Evolutionary conservation across 1,140 invertebrate species (phyloP), one percentile per base, ranked within the genome.

Genomic region (Drosophila novamexicana): DNA sequence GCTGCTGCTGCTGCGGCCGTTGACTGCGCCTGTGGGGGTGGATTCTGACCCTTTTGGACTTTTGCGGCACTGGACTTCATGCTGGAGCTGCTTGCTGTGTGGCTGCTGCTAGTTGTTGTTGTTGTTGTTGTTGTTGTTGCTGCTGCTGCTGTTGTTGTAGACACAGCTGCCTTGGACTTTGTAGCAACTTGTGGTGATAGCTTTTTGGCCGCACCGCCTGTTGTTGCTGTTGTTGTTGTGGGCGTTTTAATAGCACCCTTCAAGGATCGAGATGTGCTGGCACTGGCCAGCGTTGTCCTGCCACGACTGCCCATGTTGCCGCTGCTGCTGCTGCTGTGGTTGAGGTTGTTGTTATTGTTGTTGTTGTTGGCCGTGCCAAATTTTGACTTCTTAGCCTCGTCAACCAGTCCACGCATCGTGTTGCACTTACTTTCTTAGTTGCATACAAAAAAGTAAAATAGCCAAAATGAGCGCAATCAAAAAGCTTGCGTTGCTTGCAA

Each of bases 331-430:
- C 50, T 84, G 50, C 64, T 91, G 57, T 50, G 32, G 7, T 50
- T 50, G 3, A 12, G 69, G 36, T 56, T 85, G 56, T 73, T 89
- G 50, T 52, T 77, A 29, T 59, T 86, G 44, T 70, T 90, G 47
- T 77, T 91, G 56, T 77, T 90, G 72, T 68, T 82, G 9, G 61
- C 56, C 22, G 76, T 70, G 14, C 75, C 81, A 49, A 90, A 47
- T 44, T 79, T 85, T 34, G 88, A 73, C 74, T 91, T 91, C 61
- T 91, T 92, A 6, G 91, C 69, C 70, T 92, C 91, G 67, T 92
- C 91, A 54, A 77, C 82, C 39, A 92, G 68, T 72, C 84, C 81
- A 78, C 91, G 91, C 91, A 92, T 92, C 64, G 88, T 90, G 57
- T 36, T 42, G 44, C 42, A 59, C 57, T 59, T 18, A 8, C 57